Evolutionary conservation across 2,888 invertebrate species (phyloP).

Genomic region (Drosophila antonietae): DNA sequence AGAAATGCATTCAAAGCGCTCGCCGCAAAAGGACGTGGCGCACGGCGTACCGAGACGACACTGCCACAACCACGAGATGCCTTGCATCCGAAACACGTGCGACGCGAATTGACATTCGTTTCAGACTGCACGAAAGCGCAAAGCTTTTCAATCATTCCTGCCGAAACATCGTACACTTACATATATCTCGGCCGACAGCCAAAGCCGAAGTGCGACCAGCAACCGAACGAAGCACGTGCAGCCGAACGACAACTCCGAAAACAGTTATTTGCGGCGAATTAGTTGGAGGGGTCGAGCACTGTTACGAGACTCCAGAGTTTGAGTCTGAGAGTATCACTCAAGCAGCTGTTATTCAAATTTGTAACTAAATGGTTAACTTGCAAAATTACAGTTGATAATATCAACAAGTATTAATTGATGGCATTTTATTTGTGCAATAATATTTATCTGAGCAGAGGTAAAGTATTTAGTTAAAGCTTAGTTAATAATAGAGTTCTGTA

Average conservation of each 20-base stretch:
- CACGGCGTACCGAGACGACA: constrained; percentile 29
- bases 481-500: too few species aligned
- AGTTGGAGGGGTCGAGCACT: constrained; percentile 12
- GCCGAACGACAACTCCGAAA: constrained; percentile 47
- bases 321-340: too few species aligned
- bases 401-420: too few species aligned
- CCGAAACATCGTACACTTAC: constrained; percentile 23
- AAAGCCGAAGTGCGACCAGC: constrained; percentile 12
- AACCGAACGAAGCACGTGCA: constrained; percentile 2
- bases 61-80: constrained; percentile 25
- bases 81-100: constrained; percentile 60
- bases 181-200: constrained; percentile 14
- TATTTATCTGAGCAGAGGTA: too few species aligned
- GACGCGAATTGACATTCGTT: constrained; percentile 62
- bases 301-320: too few species aligned
- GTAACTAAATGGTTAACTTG: neutral
- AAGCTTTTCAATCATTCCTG: constrained; percentile 43
- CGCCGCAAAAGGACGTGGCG: constrained; percentile 24
- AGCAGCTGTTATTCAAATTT: neutral
- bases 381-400: too few species aligned
- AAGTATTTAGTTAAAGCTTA: too few species aligned
- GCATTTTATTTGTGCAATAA: too few species aligned
- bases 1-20: constrained; percentile 54
- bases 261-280: constrained; percentile 43
- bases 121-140: constrained; percentile 54